Conservation (phyloP, 2,888 invertebrate genomes). For the Platerodrilus igneus region DNA sequence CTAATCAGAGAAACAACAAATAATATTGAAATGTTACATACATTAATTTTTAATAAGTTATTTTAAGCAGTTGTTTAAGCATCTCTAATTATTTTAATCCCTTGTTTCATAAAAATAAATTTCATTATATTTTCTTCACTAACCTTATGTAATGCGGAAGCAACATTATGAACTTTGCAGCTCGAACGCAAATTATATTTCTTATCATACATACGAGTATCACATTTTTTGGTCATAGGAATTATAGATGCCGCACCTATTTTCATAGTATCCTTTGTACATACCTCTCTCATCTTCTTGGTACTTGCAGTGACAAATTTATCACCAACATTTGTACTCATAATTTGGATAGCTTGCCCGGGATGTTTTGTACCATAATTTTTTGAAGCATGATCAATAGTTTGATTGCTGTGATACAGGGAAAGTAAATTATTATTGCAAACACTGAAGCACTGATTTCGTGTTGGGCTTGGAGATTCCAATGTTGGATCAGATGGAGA, state of each 20-base stretch:
- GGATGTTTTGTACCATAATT: conserved; percentile 51
- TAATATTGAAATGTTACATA: too few species aligned
- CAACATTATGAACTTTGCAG: conserved; percentile 40
- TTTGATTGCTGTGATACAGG: conserved; percentile 30
- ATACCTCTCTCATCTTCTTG: conserved; percentile 24
- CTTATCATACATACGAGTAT: conserved; percentile 35
- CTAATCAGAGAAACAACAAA: too few species aligned
- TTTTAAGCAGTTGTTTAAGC: conserved; percentile 65
- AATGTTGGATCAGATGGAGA: conserved; percentile 54
- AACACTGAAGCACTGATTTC: conserved; percentile 44
- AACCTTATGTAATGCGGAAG: conserved; percentile 52
- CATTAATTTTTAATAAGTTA: too few species aligned
- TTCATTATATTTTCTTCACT: conserved; percentile 55
- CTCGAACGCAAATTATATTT: conserved; percentile 28
- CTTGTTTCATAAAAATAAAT: conserved; percentile 71
- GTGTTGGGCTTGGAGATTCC: conserved; percentile 50
- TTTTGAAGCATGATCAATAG: conserved; percentile 37
- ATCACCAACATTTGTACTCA: conserved; percentile 51
- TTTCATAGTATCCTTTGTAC: conserved; percentile 45
- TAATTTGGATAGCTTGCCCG: conserved; percentile 71
- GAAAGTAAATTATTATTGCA: conserved; percentile 43
- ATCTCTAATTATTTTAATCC: conserved; percentile 74
- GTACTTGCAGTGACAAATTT: conserved; percentile 33
- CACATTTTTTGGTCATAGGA: conserved; percentile 45
- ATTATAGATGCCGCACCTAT: conserved; percentile 40